Percentiles rank a stretch among this genome's conserved stretches.
Conservation (phyloP, 2,797 vertebrate species). For the Sebastes steindachneri region DNA sequence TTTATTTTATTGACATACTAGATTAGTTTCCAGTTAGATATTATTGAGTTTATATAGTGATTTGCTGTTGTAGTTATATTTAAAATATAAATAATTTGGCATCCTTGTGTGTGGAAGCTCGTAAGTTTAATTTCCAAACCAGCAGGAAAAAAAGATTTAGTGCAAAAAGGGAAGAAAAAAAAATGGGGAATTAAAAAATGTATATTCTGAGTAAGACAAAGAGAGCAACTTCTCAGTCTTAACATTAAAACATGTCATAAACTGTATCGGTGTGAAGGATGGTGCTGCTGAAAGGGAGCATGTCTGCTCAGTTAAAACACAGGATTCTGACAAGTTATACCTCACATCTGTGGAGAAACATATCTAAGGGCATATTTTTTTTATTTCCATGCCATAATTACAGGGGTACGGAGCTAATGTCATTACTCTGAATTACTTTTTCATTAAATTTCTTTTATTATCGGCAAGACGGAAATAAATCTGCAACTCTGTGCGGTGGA, state of each 20-base stretch:
- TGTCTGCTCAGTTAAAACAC: neutral
- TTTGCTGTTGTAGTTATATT: no score
- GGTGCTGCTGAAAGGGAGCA: neutral
- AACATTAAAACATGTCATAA: neutral
- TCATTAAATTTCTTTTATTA: conserved; percentile 27
- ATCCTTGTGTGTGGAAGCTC: neutral
- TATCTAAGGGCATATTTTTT: neutral
- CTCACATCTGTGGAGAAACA: neutral
- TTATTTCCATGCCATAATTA: neutral
- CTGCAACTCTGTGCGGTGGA: neutral
- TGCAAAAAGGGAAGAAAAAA: neutral
- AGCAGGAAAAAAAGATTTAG: neutral
- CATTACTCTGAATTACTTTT: conserved; percentile 15
- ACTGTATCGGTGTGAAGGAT: neutral
- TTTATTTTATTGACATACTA: no score
- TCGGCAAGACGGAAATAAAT: conserved; percentile 18
- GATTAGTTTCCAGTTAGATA: no score
- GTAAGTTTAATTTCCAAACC: neutral
- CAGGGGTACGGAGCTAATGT: neutral
- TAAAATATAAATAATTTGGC: neutral
- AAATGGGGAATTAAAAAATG: neutral
- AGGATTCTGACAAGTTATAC: neutral
- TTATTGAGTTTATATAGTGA: no score
- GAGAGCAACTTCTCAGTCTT: neutral
- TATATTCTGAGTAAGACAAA: neutral